Evolutionary conservation across 2,797 vertebrate genomes (phyloP), one percentile per base, ranked within the genome.

Genomic region (Siniperca obscura): DNA sequence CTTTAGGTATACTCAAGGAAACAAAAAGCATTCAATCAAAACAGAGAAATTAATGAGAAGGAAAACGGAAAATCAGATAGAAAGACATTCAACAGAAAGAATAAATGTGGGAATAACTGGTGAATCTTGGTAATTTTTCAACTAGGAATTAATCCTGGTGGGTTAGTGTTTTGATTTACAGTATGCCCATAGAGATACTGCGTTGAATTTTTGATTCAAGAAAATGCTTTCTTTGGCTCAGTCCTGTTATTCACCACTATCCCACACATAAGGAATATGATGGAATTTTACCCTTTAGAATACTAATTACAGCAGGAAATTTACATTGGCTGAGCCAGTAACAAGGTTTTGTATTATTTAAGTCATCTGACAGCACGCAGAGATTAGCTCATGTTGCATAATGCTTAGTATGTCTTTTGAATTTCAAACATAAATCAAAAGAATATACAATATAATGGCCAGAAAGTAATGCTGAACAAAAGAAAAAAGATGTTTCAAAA

Each of bases 331-430:
- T 50, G 69, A 80, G 55, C 67, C 70, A 78, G 78, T 82, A 53
- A 87, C 48, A 60, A 27, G 55, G 55, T 86, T 90, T 81, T 86
- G 44, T 57, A 44, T 74, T 27, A 80, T 52, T 59, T 76, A 71
- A 82, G 52, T 74, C 40, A 34, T 52, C n/a, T 50, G 56, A 79
- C 50, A 74, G 7, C 38, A 74, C 70, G n/a, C 52, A 69, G n/a
- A 74, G 53, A 73, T 83, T 66, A 75, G 50, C 69, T 84, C 21
- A 59, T 62, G 27, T 7, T 77, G 61, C 14, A 65, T 78, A 66
- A 82, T 78, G 62, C 4, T 48, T 10, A 19, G 7, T 46, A 69
- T 50, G 6, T 21, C 2, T 22, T 50, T 67, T 61, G 12, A 34
- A 55, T 64, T 21, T 55, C 7, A 69, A 68, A 62, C 42, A 21